Percentiles rank a stretch among this genome's conserved stretches.
These are phyloP conservation scores for Nematopogon swammerdamellus DNA, from an alignment of 2,888 invertebrate genomes.

Conservation along the genomic window DNA sequence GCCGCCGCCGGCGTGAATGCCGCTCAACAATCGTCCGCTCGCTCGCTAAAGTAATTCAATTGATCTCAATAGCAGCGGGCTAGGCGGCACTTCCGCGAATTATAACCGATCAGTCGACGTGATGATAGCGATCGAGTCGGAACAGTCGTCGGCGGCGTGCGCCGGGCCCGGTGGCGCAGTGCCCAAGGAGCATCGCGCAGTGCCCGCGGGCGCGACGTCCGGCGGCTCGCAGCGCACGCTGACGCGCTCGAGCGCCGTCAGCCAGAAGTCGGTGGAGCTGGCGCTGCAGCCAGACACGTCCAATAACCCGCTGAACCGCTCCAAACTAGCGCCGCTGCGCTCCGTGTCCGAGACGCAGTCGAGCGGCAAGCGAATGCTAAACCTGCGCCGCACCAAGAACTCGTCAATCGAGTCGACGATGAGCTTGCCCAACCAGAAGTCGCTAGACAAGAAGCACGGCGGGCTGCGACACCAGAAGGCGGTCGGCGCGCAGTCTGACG, in stretches of 20 bases:
- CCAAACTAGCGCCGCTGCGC: constrained; percentile 42
- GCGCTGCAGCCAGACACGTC: constrained; percentile 48
- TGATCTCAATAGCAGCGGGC: background rate
- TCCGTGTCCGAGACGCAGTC: constrained; percentile 48
- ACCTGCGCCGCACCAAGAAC: constrained; percentile 47
- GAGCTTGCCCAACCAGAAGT: constrained; percentile 52
- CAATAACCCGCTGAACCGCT: constrained; percentile 43
- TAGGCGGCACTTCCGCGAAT: too few relatives aligned
- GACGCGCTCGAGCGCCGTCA: constrained; percentile 59
- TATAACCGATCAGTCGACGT: constrained; percentile 16
- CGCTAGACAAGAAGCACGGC: constrained; percentile 51
- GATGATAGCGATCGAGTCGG: constrained; percentile 48
- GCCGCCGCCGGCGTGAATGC: constrained; percentile 44
- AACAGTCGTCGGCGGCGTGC: constrained; percentile 24
- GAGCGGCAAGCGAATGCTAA: constrained; percentile 39
- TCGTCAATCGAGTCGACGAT: constrained; percentile 50
- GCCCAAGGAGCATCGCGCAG: constrained; percentile 2
- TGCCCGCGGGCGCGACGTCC: constrained; percentile 14
- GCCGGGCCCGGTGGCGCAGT: constrained; percentile 2
- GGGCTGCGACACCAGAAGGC: constrained; percentile 57
- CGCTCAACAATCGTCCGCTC: too few relatives aligned
- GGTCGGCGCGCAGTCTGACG: constrained; percentile 57
- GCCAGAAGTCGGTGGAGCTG: constrained; percentile 60
- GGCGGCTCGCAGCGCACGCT: constrained; percentile 48
- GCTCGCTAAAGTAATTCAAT: background rate